These are phyloP conservation scores for Ondatra zibethicus DNA, from an alignment of 2,113 vertebrate genomes.

Conservation along the genomic window DNA sequence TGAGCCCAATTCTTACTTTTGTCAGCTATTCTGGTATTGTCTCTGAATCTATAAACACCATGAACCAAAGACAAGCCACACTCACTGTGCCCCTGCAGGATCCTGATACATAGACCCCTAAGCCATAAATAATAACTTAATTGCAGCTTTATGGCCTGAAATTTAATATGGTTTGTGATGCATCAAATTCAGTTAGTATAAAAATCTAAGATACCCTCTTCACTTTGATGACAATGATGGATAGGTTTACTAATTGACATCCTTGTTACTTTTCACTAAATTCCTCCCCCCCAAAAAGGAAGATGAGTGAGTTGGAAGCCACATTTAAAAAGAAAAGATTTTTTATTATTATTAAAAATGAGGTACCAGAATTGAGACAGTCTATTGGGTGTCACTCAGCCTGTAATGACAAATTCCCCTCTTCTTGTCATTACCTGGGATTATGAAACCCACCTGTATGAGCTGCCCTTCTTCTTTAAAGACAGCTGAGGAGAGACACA, in stretches of 20 bases:
- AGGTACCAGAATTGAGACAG: not conserved
- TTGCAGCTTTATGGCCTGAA: not conserved
- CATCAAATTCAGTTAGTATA: not conserved
- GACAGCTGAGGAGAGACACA: constrained; percentile 48
- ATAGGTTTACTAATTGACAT: not conserved
- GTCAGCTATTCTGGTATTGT: not conserved
- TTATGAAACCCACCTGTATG: not conserved
- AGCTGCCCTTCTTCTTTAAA: constrained; percentile 52
- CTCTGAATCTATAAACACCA: not conserved
- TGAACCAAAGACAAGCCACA: not conserved
- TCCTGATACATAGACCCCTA: not conserved
- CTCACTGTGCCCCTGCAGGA: not conserved
- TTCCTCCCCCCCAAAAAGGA: constrained; percentile 27
- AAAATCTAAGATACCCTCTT: not conserved
- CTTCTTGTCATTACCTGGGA: not conserved
- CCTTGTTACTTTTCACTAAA: constrained; percentile 8
- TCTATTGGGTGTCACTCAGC: not conserved
- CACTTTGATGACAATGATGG: not conserved
- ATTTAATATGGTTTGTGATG: constrained; percentile 8
- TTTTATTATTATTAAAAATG: not conserved
- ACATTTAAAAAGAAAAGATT: not conserved
- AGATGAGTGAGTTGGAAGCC: not conserved
- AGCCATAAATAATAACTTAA: not conserved
- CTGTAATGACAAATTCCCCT: not conserved
- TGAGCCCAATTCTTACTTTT: not conserved